A percentile compares a stretch with the other conserved stretches of the same genome.
Evolutionary conservation across 2,113 vertebrate genomes (phyloP).

Genomic region (Brachypodius melanocephalos): DNA sequence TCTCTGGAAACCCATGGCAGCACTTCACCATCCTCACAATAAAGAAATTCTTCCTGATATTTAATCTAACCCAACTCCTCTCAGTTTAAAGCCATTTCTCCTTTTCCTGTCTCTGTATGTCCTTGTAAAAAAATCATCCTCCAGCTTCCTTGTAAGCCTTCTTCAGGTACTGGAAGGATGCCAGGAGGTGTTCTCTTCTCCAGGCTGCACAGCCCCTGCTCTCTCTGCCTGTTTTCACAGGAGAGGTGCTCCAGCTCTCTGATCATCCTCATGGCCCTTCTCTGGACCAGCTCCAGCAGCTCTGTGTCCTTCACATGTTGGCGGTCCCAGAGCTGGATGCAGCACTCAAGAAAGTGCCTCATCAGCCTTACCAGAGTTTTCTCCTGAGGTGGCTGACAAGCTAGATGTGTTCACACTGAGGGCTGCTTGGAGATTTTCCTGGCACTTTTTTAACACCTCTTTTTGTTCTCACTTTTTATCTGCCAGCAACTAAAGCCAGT

Average conservation of each 20-base stretch:
- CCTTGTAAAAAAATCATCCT: neutral
- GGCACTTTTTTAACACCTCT: neutral
- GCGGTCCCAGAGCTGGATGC: neutral
- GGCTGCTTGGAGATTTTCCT: neutral
- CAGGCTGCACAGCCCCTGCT: neutral
- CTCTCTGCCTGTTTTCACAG: neutral
- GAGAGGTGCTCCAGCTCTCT: neutral
- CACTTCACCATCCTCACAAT: neutral
- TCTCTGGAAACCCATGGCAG: neutral
- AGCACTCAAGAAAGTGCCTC: neutral
- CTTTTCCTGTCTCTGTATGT: neutral
- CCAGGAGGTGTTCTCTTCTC: neutral
- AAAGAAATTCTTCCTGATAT: neutral
- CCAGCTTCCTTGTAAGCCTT: neutral
- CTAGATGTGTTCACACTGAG: neutral
- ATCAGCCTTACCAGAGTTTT: neutral
- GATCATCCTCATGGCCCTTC: neutral
- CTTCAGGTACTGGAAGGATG: neutral
- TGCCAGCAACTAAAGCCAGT: neutral
- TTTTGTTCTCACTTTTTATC: conserved; percentile 53
- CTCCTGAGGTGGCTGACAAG: neutral
- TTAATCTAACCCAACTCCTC: neutral
- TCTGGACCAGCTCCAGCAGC: neutral
- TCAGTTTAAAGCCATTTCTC: neutral
- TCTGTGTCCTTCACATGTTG: neutral